A percentile compares a stretch with the other conserved stretches of the same genome.
Evolutionary conservation across 2,888 invertebrate genomes (phyloP).

Genomic region (Archaeoteleia sp.): DNA sequence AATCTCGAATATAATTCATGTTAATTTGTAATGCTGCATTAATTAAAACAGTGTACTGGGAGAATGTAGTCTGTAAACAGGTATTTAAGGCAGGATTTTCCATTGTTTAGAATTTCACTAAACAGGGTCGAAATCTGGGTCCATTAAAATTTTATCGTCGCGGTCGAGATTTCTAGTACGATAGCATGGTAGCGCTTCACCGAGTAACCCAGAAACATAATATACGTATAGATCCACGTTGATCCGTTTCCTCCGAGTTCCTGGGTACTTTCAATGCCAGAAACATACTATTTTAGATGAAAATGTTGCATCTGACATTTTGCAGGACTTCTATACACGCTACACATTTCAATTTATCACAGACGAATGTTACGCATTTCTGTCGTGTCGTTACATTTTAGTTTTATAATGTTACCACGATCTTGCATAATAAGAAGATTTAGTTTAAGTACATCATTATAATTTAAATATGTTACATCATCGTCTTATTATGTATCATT

Average conservation of each 20-base stretch:
- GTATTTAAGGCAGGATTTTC: background rate
- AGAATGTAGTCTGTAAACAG: too few species aligned
- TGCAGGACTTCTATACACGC: background rate
- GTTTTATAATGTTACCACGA: too few species aligned
- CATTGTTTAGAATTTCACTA: background rate
- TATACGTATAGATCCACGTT: conserved; percentile 28
- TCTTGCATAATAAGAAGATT: too few species aligned
- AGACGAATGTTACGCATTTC: background rate
- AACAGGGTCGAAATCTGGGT: conserved; percentile 11
- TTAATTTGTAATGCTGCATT: too few species aligned
- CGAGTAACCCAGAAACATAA: conserved; percentile 50
- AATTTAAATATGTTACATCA: too few species aligned
- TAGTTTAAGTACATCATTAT: too few species aligned
- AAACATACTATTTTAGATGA: background rate
- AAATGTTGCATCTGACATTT: conserved; percentile 10
- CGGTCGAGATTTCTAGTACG: conserved; percentile 14
- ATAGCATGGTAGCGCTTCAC: conserved; percentile 19
- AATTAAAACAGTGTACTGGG: too few species aligned
- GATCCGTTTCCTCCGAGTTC: conserved; percentile 11
- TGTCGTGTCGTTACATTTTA: too few species aligned
- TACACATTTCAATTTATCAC: background rate
- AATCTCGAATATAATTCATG: too few species aligned
- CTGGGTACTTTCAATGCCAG: conserved; percentile 12
- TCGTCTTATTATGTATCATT: too few species aligned
- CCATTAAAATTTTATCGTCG: conserved; percentile 27